Conservation (phyloP, 2,888 invertebrate species). For the Harmothoe impar region DNA sequence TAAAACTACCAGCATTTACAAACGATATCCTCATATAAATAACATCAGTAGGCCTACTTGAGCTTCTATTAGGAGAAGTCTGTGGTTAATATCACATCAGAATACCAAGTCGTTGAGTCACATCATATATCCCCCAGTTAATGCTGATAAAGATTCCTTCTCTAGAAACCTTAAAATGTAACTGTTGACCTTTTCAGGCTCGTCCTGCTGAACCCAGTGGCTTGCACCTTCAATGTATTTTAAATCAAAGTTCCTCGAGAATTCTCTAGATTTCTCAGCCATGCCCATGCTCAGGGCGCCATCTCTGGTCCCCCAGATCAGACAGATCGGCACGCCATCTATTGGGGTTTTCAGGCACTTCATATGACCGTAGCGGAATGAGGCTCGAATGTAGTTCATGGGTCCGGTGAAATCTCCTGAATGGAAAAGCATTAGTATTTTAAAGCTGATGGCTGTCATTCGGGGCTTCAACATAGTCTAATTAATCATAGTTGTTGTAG, state of each 20-base stretch:
- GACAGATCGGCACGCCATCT: conserved; percentile 75
- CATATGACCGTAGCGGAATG: conserved; percentile 12
- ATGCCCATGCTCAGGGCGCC: conserved; percentile 86
- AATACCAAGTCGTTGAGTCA: too few relatives aligned
- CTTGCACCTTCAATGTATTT: conserved; percentile 87
- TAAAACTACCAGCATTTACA: too few relatives aligned
- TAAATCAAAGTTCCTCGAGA: conserved; percentile 86
- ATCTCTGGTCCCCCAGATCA: conserved; percentile 86
- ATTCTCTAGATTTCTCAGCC: conserved; percentile 87
- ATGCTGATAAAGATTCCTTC: neutral
- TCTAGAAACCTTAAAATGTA: conserved; percentile 86
- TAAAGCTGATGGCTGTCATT: neutral
- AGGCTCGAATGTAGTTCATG: conserved; percentile 64
- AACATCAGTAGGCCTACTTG: too few relatives aligned
- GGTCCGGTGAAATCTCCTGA: conserved; percentile 63
- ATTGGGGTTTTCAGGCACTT: conserved; percentile 64
- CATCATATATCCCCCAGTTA: too few relatives aligned
- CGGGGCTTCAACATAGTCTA: too few relatives aligned
- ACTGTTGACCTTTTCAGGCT: conserved; percentile 87
- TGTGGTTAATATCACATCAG: too few relatives aligned
- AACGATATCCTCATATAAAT: too few relatives aligned
- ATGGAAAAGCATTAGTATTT: too few relatives aligned
- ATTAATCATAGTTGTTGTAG: too few relatives aligned
- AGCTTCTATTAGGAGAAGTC: too few relatives aligned
- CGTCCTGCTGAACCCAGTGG: conserved; percentile 90